phyloP scores from a whole-genome alignment of 2,113 vertebrate species.

The Mionectes macconnelli region DNA sequence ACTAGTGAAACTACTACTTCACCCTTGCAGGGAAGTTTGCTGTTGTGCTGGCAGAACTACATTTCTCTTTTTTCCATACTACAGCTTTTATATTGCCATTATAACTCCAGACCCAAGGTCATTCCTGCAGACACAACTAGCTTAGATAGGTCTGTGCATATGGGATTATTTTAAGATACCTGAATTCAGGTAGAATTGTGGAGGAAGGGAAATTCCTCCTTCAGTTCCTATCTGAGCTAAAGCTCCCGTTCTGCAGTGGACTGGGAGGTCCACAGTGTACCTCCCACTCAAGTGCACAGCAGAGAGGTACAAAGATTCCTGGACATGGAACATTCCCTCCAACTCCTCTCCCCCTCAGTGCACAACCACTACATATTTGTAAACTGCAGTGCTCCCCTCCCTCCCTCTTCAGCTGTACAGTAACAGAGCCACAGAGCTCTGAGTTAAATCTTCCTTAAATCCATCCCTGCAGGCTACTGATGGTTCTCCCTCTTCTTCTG shows the following conservation, averaged over 20 bases:
- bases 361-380: accelerated
- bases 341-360: neutral
- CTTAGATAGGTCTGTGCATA: neutral
- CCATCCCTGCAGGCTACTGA: neutral
- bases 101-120: neutral
- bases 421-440: neutral
- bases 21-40: neutral
- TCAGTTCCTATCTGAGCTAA: neutral
- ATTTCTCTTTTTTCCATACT: neutral
- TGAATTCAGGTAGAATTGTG: neutral
- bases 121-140: neutral
- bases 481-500: neutral
- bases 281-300: neutral
- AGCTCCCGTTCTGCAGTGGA: neutral
- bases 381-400: neutral
- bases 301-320: neutral
- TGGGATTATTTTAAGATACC: neutral
- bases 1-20: neutral
- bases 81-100: accelerated
- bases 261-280: accelerated
- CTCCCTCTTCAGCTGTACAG: neutral
- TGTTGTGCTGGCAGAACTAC: neutral
- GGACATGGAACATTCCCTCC: neutral
- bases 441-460: neutral
- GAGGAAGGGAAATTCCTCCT: neutral